phyloP scores from a whole-genome alignment of 2,113 vertebrate genomes.

The Brachypteracias leptosomus region DNA sequence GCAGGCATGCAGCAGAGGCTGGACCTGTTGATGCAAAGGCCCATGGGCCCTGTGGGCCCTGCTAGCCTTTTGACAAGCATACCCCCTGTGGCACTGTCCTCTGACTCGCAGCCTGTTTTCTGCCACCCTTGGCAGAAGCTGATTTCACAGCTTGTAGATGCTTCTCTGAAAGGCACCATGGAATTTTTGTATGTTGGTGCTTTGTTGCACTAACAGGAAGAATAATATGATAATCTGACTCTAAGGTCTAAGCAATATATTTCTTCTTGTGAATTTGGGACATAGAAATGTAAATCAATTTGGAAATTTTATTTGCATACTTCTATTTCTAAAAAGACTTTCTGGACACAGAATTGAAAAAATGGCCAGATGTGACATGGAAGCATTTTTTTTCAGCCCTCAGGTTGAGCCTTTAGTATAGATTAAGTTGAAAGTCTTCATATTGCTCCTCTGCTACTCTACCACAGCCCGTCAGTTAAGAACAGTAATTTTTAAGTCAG shows the following conservation, averaged over 20 bases:
- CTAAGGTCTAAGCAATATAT: not conserved
- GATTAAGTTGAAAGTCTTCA: not conserved
- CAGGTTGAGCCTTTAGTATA: not conserved
- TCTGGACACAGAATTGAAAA: not conserved
- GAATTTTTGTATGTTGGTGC: not conserved
- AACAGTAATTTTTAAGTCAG: not conserved
- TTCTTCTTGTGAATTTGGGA: not conserved
- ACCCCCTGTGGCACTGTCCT: not conserved
- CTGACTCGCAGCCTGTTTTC: not conserved
- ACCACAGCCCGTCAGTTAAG: not conserved
- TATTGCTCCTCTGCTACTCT: not conserved
- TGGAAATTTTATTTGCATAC: not conserved
- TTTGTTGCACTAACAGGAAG: not conserved
- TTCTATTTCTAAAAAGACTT: not conserved
- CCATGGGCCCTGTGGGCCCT: not conserved
- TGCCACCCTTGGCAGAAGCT: not conserved
- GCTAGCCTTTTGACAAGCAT: accelerated
- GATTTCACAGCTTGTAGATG: not conserved
- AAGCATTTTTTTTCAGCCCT: not conserved
- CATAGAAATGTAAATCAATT: not conserved
- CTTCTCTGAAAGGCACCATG: not conserved
- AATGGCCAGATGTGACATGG: not conserved
- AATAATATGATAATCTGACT: not conserved
- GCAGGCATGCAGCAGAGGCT: not conserved
- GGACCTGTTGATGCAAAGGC: not conserved